phyloP scores from a whole-genome alignment of 2,888 invertebrate genomes.

The Neelides folsomi region DNA sequence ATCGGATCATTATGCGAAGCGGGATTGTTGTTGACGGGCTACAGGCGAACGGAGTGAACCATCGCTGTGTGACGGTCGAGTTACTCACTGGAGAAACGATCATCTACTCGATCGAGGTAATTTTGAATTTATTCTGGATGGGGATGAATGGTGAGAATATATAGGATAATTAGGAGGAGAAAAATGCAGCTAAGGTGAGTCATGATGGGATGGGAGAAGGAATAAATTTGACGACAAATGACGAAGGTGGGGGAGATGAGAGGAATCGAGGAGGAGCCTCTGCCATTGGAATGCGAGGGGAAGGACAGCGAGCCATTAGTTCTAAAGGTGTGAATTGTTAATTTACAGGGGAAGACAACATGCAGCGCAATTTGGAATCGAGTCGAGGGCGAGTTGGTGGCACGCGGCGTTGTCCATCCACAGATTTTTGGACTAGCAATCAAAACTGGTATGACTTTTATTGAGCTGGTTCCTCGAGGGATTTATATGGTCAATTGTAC shows the following conservation, averaged over 20 bases:
- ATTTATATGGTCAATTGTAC: conserved; percentile 2
- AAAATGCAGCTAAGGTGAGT: no score
- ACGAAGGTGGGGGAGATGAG: not conserved
- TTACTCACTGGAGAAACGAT: conserved; percentile 33
- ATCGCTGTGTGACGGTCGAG: conserved; percentile 31
- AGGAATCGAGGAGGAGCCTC: not conserved
- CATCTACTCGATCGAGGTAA: conserved; percentile 29
- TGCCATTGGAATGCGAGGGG: conserved; percentile 22
- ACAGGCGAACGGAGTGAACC: conserved; percentile 31
- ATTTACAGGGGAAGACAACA: conserved; percentile 33
- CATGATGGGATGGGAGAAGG: no score
- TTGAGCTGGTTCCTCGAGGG: conserved; percentile 5
- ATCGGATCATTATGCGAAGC: conserved; percentile 33
- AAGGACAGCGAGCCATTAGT: conserved; percentile 21
- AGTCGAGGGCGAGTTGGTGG: conserved; percentile 33
- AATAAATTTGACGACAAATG: not conserved
- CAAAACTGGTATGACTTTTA: conserved; percentile 27
- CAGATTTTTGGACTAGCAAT: conserved; percentile 34
- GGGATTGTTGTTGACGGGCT: conserved; percentile 31
- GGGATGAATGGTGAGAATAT: not conserved
- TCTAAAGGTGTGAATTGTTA: conserved; percentile 28
- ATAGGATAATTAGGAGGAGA: not conserved
- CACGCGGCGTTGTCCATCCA: conserved; percentile 33
- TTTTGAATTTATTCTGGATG: not conserved
- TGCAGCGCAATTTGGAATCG: conserved; percentile 33